phyloP scores from a whole-genome alignment of 2,113 vertebrate species.

The Lontra canadensis region DNA sequence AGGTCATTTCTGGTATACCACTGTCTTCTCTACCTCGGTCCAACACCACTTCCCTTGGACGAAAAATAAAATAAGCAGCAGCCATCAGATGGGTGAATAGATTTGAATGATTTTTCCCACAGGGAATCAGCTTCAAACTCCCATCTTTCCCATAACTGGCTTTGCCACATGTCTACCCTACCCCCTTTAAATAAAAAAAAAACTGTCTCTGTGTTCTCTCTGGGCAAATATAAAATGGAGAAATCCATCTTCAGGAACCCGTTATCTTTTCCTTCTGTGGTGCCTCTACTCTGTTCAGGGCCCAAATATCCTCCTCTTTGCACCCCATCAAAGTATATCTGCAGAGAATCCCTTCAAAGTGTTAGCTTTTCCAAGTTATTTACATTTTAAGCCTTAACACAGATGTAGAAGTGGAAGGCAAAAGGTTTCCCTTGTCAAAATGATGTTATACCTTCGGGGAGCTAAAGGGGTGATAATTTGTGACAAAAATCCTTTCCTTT shows the following conservation, averaged over 20 bases:
- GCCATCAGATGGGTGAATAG: constrained; percentile 32
- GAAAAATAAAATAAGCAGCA: constrained; percentile 68
- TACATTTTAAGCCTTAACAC: constrained; percentile 28
- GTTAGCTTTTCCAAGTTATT: neutral
- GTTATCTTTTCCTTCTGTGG: neutral
- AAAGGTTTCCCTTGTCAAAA: neutral
- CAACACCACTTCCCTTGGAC: constrained; percentile 47
- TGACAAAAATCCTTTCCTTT: neutral
- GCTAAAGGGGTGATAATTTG: neutral
- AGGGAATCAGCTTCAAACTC: neutral
- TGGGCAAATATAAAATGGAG: neutral
- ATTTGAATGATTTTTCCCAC: constrained; percentile 44
- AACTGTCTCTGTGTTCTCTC: neutral
- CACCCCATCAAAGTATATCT: neutral
- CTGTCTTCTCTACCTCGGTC: constrained; percentile 72
- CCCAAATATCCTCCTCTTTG: neutral
- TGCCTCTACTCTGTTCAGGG: neutral
- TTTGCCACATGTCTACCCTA: neutral
- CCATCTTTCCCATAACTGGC: neutral
- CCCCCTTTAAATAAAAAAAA: constrained; percentile 5
- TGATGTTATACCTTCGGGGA: neutral
- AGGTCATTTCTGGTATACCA: constrained; percentile 19
- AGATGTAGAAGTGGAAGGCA: neutral
- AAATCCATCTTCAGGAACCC: neutral
- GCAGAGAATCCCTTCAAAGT: constrained; percentile 4